Evolutionary conservation across 1,140 invertebrate species (phyloP).

Genomic region (Metopolophium dirhodum): DNA sequence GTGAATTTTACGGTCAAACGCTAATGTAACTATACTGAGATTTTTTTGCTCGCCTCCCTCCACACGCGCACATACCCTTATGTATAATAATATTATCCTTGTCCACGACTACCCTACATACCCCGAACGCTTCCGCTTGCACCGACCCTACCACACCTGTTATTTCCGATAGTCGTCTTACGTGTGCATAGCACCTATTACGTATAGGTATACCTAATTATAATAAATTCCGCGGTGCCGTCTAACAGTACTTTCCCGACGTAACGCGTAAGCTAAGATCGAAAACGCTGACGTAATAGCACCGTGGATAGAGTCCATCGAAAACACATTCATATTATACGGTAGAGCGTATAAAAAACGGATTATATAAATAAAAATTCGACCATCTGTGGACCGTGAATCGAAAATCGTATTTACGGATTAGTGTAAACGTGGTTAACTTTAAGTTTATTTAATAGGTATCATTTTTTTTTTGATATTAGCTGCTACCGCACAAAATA

Average conservation of each 20-base stretch:
- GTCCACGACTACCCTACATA: neutral
- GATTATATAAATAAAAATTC: too few species aligned
- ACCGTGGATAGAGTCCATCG: too few species aligned
- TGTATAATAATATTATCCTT: neutral
- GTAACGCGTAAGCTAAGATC: neutral
- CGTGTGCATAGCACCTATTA: too few species aligned
- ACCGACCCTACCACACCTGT: neutral
- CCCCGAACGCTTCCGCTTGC: neutral
- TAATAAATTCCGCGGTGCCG: neutral
- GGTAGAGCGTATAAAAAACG: too few species aligned
- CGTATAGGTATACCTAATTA: neutral
- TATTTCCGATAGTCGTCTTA: neutral
- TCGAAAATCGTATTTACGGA: too few species aligned
- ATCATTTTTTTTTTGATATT: too few species aligned
- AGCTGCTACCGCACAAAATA: too few species aligned
- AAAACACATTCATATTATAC: too few species aligned
- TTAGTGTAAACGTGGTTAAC: too few species aligned
- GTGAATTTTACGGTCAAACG: constrained; percentile 33
- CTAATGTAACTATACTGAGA: constrained; percentile 4
- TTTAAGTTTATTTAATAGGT: too few species aligned
- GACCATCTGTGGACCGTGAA: too few species aligned
- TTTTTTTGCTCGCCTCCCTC: neutral
- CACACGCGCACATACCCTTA: neutral
- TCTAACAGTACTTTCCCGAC: neutral
- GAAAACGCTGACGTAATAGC: neutral